These are phyloP conservation scores for Papilio helenus DNA, from an alignment of 1,140 invertebrate genomes.

Conservation along the genomic window DNA sequence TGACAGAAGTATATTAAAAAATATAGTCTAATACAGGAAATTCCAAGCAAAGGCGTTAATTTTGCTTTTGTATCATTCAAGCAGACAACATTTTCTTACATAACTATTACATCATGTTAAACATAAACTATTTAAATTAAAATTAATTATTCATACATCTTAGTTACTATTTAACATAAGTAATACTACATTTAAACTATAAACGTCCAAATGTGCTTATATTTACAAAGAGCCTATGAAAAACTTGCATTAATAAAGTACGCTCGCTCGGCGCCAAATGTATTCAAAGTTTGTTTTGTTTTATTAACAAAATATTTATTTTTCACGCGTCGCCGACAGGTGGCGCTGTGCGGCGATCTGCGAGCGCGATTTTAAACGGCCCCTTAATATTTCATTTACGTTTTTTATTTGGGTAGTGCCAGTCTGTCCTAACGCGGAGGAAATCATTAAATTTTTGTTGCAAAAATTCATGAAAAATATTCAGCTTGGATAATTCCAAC, in stretches of 20 bases:
- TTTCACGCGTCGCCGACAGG: slow-evolving; percentile 65
- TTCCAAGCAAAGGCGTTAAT: no score
- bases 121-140: no score
- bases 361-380: slow-evolving; percentile 65
- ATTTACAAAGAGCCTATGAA: slow-evolving; percentile 26
- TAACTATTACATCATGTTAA: no score
- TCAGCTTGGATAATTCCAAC: background rate
- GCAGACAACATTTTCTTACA: no score
- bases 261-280: slow-evolving; percentile 1
- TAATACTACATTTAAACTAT: no score
- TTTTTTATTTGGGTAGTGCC: slow-evolving; percentile 55
- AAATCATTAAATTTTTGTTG: slow-evolving; percentile 18
- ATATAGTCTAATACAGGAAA: no score
- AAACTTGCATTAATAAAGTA: slow-evolving; percentile 14
- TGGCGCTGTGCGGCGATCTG: slow-evolving; percentile 58
- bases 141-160: background rate
- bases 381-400: slow-evolving; percentile 60
- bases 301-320: slow-evolving; percentile 62
- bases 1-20: no score
- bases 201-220: slow-evolving; percentile 11
- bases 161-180: background rate
- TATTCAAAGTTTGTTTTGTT: slow-evolving; percentile 49
- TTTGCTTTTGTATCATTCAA: no score
- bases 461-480: slow-evolving; percentile 2
- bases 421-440: slow-evolving; percentile 44